Conservation (phyloP, 2,797 vertebrate genomes). For the Leptoclinus maculatus region DNA sequence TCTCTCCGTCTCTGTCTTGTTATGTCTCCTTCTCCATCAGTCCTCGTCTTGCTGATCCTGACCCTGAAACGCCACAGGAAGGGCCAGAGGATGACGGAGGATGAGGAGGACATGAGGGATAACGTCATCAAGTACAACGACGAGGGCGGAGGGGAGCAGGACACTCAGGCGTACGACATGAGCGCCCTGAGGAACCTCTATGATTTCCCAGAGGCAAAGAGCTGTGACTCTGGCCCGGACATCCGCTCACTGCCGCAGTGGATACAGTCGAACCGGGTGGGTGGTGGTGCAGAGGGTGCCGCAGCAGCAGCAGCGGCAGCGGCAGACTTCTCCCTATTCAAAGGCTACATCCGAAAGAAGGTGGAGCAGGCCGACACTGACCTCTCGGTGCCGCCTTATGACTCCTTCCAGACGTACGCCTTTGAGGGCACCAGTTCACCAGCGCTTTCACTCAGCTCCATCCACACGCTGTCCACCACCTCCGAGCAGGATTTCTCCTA, state of each 20-base stretch:
- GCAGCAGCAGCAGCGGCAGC: conserved; percentile 59
- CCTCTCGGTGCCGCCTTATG: conserved; percentile 95
- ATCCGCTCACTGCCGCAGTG: conserved; percentile 90
- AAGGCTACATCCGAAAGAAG: conserved; percentile 96
- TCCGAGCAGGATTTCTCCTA: conserved; percentile 99
- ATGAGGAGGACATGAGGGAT: conserved; percentile 99
- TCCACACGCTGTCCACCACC: conserved; percentile 92
- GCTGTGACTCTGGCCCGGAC: conserved; percentile 86
- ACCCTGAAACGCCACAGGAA: conserved; percentile 96
- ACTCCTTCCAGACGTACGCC: conserved; percentile 99
- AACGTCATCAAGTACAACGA: conserved; percentile 99
- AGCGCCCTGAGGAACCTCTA: conserved; percentile 96
- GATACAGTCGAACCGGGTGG: conserved; percentile 82
- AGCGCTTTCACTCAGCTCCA: conserved; percentile 94
- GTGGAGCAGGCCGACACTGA: conserved; percentile 96
- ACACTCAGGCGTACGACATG: conserved; percentile 99
- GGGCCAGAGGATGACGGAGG: conserved; percentile 92
- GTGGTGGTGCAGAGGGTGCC: conserved; percentile 75
- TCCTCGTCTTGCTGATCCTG: conserved; percentile 95
- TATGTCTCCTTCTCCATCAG: conserved; percentile 74
- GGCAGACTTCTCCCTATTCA: conserved; percentile 95
- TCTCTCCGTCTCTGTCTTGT: neutral
- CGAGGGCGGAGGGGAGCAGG: conserved; percentile 97
- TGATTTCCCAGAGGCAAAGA: conserved; percentile 94
- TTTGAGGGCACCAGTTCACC: conserved; percentile 95